A percentile compares a stretch with the other conserved stretches of the same genome.
Conservation (phyloP, 2,888 invertebrate species). For the Osedax fenrisi region DNA sequence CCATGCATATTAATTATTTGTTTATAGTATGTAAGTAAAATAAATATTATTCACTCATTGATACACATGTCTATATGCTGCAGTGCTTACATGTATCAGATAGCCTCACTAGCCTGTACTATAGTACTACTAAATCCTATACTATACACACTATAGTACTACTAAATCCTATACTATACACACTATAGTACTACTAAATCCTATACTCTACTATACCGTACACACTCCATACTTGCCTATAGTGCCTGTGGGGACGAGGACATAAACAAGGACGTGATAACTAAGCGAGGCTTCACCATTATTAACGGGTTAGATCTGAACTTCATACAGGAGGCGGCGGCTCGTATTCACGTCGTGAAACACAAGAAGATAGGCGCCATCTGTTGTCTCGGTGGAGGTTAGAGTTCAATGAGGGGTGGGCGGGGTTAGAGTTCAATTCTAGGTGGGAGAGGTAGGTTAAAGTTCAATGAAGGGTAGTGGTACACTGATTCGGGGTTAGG, state of each 20-base stretch:
- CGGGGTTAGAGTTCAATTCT: not conserved
- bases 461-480: too few species aligned
- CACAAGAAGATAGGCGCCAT: not conserved
- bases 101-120: too few species aligned
- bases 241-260: not conserved
- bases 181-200: too few species aligned
- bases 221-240: not conserved
- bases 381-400: not conserved
- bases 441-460: not conserved
- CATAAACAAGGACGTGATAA: conserved; percentile 37
- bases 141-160: too few species aligned
- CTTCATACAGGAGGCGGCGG: conserved; percentile 37
- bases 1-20: too few species aligned
- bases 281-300: conserved; percentile 46
- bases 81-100: too few species aligned
- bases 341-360: conserved; percentile 15
- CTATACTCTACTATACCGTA: not conserved
- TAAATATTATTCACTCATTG: too few species aligned
- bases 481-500: too few species aligned
- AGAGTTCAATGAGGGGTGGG: not conserved
- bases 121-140: too few species aligned
- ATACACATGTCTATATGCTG: too few species aligned
- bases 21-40: too few species aligned
- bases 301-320: conserved; percentile 38
- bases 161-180: too few species aligned